A percentile compares a stretch with the other conserved stretches of the same genome.
These are phyloP conservation scores for Delphinus delphis DNA, from an alignment of 2,113 vertebrate species.

Conservation along the genomic window DNA sequence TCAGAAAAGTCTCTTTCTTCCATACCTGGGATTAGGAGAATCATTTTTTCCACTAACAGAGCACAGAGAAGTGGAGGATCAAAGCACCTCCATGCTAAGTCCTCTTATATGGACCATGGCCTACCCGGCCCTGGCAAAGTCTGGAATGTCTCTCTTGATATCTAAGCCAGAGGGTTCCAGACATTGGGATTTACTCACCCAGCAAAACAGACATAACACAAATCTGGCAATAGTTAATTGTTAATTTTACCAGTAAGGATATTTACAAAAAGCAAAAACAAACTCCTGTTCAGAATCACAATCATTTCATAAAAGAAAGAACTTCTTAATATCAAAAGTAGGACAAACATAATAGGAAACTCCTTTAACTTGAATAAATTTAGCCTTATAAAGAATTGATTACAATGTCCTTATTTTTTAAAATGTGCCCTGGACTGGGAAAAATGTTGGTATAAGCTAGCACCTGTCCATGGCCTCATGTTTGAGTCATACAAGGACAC, in stretches of 20 bases:
- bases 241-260: not conserved
- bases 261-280: slow-evolving; percentile 21
- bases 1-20: not conserved
- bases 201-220: not conserved
- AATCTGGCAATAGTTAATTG: not conserved
- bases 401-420: not conserved
- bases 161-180: not conserved
- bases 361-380: slow-evolving; percentile 17
- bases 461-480: not conserved
- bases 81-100: not conserved
- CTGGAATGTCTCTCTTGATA: not conserved
- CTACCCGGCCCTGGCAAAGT: not conserved
- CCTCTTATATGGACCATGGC: not conserved
- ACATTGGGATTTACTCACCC: not conserved
- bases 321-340: not conserved
- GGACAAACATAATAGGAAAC: not conserved
- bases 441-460: not conserved
- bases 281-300: not conserved
- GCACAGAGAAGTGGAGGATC: not conserved
- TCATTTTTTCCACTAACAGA: not conserved
- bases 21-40: not conserved
- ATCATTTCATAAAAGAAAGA: slow-evolving; percentile 1
- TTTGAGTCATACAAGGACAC: not conserved
- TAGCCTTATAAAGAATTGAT: not conserved
- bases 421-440: not conserved